Base-by-base conservation (phyloP, 2,888 invertebrate genomes). In the Patella ulyssiponensis region DNA sequence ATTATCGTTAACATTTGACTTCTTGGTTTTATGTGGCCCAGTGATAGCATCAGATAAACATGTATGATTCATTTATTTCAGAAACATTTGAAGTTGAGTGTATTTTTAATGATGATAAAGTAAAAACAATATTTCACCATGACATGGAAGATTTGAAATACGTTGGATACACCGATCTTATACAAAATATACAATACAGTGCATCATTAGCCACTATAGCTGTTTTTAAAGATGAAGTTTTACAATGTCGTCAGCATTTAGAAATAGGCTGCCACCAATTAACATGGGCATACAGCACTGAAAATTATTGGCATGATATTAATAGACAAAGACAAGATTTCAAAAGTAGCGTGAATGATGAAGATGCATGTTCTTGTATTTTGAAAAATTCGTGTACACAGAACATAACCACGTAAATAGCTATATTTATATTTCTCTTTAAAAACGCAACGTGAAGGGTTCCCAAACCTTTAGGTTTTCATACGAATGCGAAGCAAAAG, bases 11-110 rank as follows among this genome's bases (percentile, higher is more conserved):
- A 44, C 3, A 44, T 44, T 44, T 7, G 7, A 44, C 44, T 44
- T 9, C 44, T 44, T 44, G 44, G 9, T 44, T 44, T 44, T 44
- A 44, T 44, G 44, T 44, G 9, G 44, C 44, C 44, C 44, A 44
- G 0, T 44, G 44, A 44, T 7, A 7, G 44, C 44, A 44, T 44
- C 44, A 44, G 44, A 44, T 44, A 1, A 44, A 44, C 9, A 44
- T 44, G 0, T 33, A 5, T 33, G 5, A 44, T 1, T 44, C 44
- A 44, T 44, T 44, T 44, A 44, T 44, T 44, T 44, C 9, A 74
- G 74, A 33, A 33, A 64, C 74, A 4, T 27, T 58, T n/a, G 51
- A 56, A 58, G 74, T 74, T 27, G 74, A 58, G 15, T 74, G 74
- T 74, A 51, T 44, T 20, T 74, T 74, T 51, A 58, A 64, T 11